Percentiles rank a stretch among this genome's conserved stretches.
These are phyloP conservation scores for Cydia strobilella DNA, from an alignment of 1,140 invertebrate genomes.

Conservation along the genomic window DNA sequence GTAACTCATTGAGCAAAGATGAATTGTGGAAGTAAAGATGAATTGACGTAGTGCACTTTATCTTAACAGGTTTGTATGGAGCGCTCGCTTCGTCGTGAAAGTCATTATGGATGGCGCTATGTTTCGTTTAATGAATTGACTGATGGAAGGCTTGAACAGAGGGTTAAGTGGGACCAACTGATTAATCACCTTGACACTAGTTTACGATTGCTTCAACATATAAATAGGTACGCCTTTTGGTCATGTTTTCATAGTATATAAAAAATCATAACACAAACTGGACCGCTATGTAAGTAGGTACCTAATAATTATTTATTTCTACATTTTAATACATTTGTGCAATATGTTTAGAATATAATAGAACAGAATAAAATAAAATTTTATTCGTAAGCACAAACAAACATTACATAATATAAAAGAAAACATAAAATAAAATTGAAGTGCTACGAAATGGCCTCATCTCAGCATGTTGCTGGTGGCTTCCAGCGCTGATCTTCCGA, in stretches of 20 bases:
- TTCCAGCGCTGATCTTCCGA: no score
- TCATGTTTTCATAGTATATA: not conserved
- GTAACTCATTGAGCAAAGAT: not conserved
- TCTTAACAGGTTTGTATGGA: constrained; percentile 54
- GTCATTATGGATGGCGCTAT: constrained; percentile 75
- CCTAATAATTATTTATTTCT: no score
- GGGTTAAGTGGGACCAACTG: constrained; percentile 74
- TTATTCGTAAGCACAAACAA: no score
- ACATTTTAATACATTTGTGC: no score
- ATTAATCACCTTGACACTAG: constrained; percentile 77
- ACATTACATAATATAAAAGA: no score
- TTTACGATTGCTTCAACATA: constrained; percentile 63
- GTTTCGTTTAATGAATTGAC: constrained; percentile 78
- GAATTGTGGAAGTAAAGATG: constrained; percentile 32
- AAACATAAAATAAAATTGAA: no score
- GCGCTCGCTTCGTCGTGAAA: constrained; percentile 57
- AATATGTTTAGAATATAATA: no score
- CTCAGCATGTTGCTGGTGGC: no score
- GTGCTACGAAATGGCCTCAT: no score
- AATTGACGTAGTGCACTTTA: constrained; percentile 42
- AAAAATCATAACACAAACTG: no score
- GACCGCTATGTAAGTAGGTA: no score
- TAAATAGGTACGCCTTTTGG: not conserved
- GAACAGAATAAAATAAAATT: no score
- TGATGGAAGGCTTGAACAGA: constrained; percentile 72